A percentile compares a stretch with the other conserved stretches of the same genome.
These are phyloP conservation scores for Torymus auratus DNA, from an alignment of 2,888 invertebrate genomes.

Conservation along the genomic window DNA sequence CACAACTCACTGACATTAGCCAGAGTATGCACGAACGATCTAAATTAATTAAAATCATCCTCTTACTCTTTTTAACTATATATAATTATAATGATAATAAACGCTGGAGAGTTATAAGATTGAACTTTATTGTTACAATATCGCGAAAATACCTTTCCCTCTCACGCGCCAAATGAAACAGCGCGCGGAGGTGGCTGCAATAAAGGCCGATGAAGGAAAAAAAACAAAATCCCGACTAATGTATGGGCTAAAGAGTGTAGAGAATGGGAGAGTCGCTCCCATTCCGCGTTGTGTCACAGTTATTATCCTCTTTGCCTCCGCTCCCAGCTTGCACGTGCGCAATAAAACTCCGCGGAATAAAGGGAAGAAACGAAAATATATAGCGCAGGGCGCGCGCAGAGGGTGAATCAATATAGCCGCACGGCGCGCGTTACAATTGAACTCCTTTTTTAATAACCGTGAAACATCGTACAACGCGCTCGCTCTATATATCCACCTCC, in stretches of 20 bases:
- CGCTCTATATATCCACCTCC: neutral
- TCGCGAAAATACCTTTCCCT: conserved; percentile 1
- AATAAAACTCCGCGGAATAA: conserved; percentile 16
- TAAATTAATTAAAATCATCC: conserved; percentile 26
- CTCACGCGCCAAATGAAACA: conserved; percentile 26
- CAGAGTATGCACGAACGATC: neutral
- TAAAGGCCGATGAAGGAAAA: conserved; percentile 47
- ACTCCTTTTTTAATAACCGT: conserved; percentile 52
- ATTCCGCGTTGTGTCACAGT: conserved; percentile 10
- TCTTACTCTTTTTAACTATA: conserved; percentile 20
- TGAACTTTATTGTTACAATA: conserved; percentile 42
- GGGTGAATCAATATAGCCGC: conserved; percentile 45
- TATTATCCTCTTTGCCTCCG: conserved; percentile 27
- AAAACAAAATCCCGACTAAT: conserved; percentile 37
- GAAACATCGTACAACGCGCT: neutral
- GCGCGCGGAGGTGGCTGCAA: conserved; percentile 3
- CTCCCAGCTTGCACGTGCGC: neutral
- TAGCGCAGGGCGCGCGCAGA: neutral
- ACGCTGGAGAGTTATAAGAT: conserved; percentile 15
- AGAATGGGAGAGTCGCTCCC: neutral
- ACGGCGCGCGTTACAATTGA: conserved; percentile 27
- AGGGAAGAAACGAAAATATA: conserved; percentile 15
- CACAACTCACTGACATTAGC: neutral
- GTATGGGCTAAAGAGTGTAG: conserved; percentile 16
- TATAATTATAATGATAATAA: too few species aligned